Evolutionary conservation across 2,797 vertebrate species (phyloP).

Genomic region (Intellagama lesueurii): DNA sequence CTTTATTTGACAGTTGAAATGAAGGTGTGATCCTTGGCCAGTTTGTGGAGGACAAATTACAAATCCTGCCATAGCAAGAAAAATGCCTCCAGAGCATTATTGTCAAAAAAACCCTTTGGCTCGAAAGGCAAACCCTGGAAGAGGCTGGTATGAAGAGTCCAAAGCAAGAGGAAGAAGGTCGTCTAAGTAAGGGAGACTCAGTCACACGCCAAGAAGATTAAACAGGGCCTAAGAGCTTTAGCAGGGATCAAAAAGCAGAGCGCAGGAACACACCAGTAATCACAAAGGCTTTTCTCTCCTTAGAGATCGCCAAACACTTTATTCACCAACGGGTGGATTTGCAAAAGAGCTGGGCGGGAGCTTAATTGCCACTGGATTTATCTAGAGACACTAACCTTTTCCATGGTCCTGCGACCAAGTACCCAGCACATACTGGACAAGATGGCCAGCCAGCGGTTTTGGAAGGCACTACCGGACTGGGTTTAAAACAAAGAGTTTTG

Average conservation of each 20-base stretch:
- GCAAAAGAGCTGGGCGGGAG: neutral
- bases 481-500: no score
- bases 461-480: neutral
- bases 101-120: neutral
- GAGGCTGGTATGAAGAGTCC: neutral
- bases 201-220: slow-evolving; percentile 1
- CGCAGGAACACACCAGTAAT: neutral
- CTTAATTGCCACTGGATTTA: slow-evolving; percentile 6
- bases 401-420: neutral
- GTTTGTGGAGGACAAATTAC: neutral
- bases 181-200: neutral
- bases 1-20: no score
- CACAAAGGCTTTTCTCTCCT: neutral
- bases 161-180: neutral
- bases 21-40: neutral
- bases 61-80: neutral
- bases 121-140: neutral
- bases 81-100: neutral
- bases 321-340: neutral
- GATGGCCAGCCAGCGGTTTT: no score
- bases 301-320: slow-evolving; percentile 7
- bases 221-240: slow-evolving; percentile 24
- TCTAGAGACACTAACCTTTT: no score
- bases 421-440: neutral
- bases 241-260: slow-evolving; percentile 21